phyloP scores from a whole-genome alignment of 2,797 vertebrate genomes.

The Lepidocolaptes lacrymiger region DNA sequence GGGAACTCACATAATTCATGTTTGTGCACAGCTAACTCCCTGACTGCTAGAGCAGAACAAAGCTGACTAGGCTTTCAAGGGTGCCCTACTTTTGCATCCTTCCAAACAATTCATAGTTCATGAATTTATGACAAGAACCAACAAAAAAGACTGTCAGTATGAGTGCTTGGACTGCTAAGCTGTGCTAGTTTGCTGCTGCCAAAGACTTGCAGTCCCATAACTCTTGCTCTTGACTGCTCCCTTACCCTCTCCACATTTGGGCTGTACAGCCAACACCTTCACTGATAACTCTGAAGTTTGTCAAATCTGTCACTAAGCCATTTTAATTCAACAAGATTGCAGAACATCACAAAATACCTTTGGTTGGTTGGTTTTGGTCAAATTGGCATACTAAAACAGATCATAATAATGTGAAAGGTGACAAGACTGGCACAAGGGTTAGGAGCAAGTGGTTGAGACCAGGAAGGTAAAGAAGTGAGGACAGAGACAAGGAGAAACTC shows the following conservation, averaged over 20 bases:
- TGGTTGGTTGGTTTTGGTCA: neutral
- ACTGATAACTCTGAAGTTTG: neutral
- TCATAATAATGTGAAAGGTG: neutral
- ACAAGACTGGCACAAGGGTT: neutral
- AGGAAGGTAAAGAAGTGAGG: neutral
- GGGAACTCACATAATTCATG: neutral
- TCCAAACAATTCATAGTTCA: neutral
- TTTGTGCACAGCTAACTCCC: neutral
- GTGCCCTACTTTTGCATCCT: conserved; percentile 28
- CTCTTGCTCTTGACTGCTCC: neutral
- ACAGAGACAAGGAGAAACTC: neutral
- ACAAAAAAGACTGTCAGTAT: neutral
- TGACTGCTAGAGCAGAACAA: conserved; percentile 6
- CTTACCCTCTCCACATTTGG: neutral
- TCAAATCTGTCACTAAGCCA: neutral
- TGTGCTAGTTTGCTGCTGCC: neutral
- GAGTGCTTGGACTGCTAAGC: neutral
- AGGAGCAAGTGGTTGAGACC: neutral
- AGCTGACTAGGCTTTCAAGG: conserved; percentile 20
- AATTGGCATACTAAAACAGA: neutral
- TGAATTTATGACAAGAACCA: conserved; percentile 25
- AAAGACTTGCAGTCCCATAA: neutral
- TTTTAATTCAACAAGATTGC: neutral
- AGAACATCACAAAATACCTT: neutral
- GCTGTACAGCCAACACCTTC: neutral